Percentiles rank a stretch among this genome's conserved stretches.
Evolutionary conservation across 2,113 vertebrate genomes (phyloP).

Genomic region (Hemiscyllium ocellatum): DNA sequence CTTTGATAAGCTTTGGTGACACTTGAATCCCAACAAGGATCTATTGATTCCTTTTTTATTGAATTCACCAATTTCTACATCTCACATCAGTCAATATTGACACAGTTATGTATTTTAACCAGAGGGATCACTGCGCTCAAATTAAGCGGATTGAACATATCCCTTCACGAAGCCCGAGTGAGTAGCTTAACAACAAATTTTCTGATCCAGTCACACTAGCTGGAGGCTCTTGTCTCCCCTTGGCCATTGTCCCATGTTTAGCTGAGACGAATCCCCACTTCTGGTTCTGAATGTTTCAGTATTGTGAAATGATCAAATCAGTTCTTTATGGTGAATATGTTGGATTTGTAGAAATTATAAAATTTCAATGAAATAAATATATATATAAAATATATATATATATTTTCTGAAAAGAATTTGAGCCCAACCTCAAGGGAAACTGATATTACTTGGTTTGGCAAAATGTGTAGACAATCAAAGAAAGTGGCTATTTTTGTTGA

Average conservation of each 20-base stretch:
- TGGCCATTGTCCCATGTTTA: not conserved
- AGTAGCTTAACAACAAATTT: not conserved
- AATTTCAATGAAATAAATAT: constrained; percentile 24
- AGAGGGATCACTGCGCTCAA: not conserved
- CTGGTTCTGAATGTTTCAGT: not conserved
- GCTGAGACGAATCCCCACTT: not conserved
- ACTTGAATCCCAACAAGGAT: not conserved
- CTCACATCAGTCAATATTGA: not conserved
- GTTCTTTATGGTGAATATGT: constrained; percentile 6
- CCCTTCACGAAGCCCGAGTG: not conserved
- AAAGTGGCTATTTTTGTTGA: constrained; percentile 36
- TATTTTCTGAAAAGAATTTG: constrained; percentile 35
- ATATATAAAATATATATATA: constrained; percentile 21
- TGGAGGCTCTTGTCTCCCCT: not conserved
- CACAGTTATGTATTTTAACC: not conserved
- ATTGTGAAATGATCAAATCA: constrained; percentile 18
- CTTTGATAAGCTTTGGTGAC: not conserved
- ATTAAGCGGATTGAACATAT: not conserved
- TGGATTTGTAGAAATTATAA: constrained; percentile 25
- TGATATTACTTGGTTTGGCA: constrained; percentile 28
- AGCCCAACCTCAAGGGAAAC: constrained; percentile 17
- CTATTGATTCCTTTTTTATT: not conserved
- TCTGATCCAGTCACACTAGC: not conserved
- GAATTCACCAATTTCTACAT: not conserved
- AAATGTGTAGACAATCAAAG: constrained; percentile 36